Evolutionary conservation across 2,888 invertebrate genomes (phyloP).

Genomic region (Pemphredon lugubris): DNA sequence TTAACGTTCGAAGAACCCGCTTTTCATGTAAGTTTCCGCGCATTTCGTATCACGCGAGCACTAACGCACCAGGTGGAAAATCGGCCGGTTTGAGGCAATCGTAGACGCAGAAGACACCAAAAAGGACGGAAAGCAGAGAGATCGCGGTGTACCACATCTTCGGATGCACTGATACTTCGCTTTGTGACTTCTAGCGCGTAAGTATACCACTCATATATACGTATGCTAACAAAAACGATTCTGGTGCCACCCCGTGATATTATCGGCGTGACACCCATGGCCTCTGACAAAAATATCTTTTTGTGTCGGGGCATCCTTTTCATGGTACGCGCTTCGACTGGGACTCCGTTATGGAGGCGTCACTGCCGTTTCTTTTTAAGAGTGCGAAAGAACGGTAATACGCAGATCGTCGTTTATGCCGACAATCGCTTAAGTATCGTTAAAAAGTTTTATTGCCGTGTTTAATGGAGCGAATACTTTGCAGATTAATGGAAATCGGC

Average conservation of each 20-base stretch:
- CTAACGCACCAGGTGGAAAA: conserved; percentile 75
- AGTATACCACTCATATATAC: conserved; percentile 26
- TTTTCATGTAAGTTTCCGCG: no score
- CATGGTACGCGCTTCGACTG: conserved; percentile 7
- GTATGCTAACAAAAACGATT: conserved; percentile 41
- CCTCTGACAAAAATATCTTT: conserved; percentile 62
- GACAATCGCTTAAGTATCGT: no score
- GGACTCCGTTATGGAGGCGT: neutral
- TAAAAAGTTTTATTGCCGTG: no score
- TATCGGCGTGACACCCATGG: conserved; percentile 52
- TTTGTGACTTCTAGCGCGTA: conserved; percentile 15
- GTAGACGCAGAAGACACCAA: conserved; percentile 57
- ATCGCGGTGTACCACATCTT: conserved; percentile 57
- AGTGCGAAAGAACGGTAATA: neutral
- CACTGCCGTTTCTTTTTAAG: conserved; percentile 1
- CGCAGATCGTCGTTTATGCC: no score
- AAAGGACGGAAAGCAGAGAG: conserved; percentile 39
- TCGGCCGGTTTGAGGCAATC: conserved; percentile 71
- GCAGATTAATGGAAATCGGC: no score
- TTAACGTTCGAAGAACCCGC: no score
- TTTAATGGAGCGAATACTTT: no score
- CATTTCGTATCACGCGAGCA: neutral
- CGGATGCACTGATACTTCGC: conserved; percentile 28
- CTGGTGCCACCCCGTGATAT: conserved; percentile 38
- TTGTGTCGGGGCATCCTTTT: conserved; percentile 34